These are phyloP conservation scores for Epicauta chinensis DNA, from an alignment of 1,140 invertebrate genomes.

Conservation along the genomic window DNA sequence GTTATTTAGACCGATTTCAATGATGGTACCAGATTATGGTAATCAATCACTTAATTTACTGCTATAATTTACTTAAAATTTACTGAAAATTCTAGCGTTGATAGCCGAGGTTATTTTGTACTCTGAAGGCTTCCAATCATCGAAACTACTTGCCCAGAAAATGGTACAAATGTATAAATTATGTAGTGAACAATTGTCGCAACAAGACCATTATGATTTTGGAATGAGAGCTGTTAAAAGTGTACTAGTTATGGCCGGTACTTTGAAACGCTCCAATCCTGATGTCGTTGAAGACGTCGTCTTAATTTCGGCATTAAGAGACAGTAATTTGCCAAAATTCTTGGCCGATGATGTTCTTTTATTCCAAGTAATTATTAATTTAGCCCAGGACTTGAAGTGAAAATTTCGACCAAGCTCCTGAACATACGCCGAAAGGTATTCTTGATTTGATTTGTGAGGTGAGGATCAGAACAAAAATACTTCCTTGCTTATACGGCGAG, in stretches of 20 bases:
- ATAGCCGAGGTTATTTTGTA: slow-evolving; percentile 91
- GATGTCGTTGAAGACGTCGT: slow-evolving; percentile 74
- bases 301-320: slow-evolving; percentile 74
- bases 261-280: slow-evolving; percentile 77
- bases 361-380: slow-evolving; percentile 48
- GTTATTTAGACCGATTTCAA: slow-evolving; percentile 80
- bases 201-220: slow-evolving; percentile 91
- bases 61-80: no score
- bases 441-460: no score
- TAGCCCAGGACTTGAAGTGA: no score
- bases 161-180: slow-evolving; percentile 91
- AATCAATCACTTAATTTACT: slow-evolving; percentile 24
- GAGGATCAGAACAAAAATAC: no score
- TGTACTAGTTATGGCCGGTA: slow-evolving; percentile 78
- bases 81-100: slow-evolving; percentile 61
- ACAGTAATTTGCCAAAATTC: slow-evolving; percentile 92
- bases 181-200: slow-evolving; percentile 85
- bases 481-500: no score
- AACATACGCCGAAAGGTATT: no score
- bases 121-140: slow-evolving; percentile 86
- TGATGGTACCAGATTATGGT: slow-evolving; percentile 93
- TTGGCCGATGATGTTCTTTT: slow-evolving; percentile 76
- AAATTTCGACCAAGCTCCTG: no score
- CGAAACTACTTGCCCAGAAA: slow-evolving; percentile 77
- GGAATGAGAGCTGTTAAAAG: slow-evolving; percentile 76